A percentile compares a stretch with the other conserved stretches of the same genome.
phyloP scores from a whole-genome alignment of 2,113 vertebrate species.

The Capreolus pygargus region DNA sequence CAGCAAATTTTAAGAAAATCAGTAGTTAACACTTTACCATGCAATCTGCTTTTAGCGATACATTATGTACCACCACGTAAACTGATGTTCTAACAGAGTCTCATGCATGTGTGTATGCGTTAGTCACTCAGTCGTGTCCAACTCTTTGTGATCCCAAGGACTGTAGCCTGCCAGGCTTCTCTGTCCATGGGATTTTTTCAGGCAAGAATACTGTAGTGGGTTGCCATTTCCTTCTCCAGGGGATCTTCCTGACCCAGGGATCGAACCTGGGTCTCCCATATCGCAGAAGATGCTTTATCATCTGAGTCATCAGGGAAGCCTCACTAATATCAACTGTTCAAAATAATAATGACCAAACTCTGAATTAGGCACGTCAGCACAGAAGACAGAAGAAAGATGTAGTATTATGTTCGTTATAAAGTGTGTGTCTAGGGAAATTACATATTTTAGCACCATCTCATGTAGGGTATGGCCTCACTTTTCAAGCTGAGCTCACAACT shows the following conservation, averaged over 20 bases:
- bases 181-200: neutral
- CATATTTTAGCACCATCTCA: neutral
- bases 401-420: neutral
- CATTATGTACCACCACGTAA: neutral
- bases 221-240: neutral
- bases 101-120: neutral
- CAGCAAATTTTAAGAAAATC: slow-evolving; percentile 32
- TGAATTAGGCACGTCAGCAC: neutral
- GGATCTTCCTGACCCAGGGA: neutral
- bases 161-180: neutral
- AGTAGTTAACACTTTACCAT: neutral
- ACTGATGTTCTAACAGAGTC: neutral
- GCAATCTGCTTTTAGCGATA: neutral
- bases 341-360: neutral
- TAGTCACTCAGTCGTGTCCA: neutral
- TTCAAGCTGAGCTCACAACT: neutral
- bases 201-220: neutral
- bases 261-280: neutral
- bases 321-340: neutral
- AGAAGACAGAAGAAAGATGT: neutral
- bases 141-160: neutral
- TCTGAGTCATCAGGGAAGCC: neutral
- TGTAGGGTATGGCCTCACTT: neutral
- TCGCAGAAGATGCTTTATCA: neutral
- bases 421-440: neutral